Evolutionary conservation across 2,888 invertebrate species (phyloP).

Genomic region (Pheosia tremula): DNA sequence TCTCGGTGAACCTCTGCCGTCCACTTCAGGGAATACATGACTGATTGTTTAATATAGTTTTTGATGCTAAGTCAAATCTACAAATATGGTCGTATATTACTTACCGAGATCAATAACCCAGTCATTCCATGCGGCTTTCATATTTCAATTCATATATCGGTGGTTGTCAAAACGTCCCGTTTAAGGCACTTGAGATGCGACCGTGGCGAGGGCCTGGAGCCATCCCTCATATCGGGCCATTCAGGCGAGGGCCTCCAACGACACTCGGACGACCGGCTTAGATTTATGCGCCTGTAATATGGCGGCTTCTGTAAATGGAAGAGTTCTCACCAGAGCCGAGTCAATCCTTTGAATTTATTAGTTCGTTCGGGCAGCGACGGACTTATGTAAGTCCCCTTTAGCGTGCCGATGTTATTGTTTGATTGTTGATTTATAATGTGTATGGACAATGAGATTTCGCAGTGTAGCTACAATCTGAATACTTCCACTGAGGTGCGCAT

Average conservation of each 20-base stretch:
- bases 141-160: constrained; percentile 78
- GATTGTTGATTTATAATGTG: constrained; percentile 67
- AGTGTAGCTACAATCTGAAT: no score
- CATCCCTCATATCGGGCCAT: constrained; percentile 78
- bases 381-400: constrained; percentile 64
- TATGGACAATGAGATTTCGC: constrained; percentile 8
- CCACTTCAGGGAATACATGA: no score
- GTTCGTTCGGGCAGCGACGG: constrained; percentile 47
- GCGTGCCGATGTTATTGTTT: constrained; percentile 68
- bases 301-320: constrained; percentile 79
- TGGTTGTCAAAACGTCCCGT: constrained; percentile 76
- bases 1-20: no score
- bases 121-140: constrained; percentile 61
- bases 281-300: constrained; percentile 76
- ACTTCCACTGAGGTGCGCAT: no score
- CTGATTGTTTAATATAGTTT: no score
- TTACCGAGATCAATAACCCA: constrained; percentile 46
- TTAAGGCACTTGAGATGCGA: constrained; percentile 61
- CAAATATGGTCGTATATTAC: constrained; percentile 34
- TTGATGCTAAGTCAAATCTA: background rate
- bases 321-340: constrained; percentile 75
- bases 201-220: constrained; percentile 53
- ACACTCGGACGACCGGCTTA: constrained; percentile 66
- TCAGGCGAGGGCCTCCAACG: constrained; percentile 58
- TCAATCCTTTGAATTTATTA: constrained; percentile 81